Evolutionary conservation across 1,140 invertebrate species (phyloP).

Genomic region (Saccostrea glomerata): DNA sequence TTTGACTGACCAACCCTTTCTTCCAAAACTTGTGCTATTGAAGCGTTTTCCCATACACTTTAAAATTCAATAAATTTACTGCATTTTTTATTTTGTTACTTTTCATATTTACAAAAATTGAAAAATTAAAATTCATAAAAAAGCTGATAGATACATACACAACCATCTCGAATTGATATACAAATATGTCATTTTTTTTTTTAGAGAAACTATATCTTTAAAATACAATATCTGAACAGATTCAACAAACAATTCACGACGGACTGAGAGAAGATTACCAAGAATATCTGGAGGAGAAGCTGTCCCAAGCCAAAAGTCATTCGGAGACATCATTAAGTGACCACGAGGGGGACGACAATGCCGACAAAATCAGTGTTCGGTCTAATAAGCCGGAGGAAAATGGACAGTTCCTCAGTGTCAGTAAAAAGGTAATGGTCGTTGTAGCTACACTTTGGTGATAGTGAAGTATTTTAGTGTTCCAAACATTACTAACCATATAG

Average conservation of each 20-base stretch:
- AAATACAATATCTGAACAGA: slow-evolving; percentile 40
- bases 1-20: no score
- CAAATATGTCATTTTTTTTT: no score
- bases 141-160: no score
- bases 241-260: slow-evolving; percentile 31
- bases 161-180: no score
- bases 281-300: slow-evolving; percentile 50
- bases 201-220: no score
- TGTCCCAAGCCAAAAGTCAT: slow-evolving; percentile 65
- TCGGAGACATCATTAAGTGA: slow-evolving; percentile 51
- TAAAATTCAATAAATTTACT: not conserved
- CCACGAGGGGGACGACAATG: slow-evolving; percentile 42
- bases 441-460: not conserved
- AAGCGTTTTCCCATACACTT: not conserved
- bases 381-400: slow-evolving; percentile 53
- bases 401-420: slow-evolving; percentile 42
- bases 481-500: slow-evolving; percentile 8
- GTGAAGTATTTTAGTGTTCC: not conserved
- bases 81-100: no score
- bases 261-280: slow-evolving; percentile 46
- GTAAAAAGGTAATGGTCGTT: slow-evolving; percentile 34
- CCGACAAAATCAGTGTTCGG: slow-evolving; percentile 47
- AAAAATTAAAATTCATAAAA: no score
- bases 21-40: no score
- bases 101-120: no score